These are phyloP conservation scores for Andricus quercusramuli DNA, from an alignment of 2,888 invertebrate species.

Conservation along the genomic window DNA sequence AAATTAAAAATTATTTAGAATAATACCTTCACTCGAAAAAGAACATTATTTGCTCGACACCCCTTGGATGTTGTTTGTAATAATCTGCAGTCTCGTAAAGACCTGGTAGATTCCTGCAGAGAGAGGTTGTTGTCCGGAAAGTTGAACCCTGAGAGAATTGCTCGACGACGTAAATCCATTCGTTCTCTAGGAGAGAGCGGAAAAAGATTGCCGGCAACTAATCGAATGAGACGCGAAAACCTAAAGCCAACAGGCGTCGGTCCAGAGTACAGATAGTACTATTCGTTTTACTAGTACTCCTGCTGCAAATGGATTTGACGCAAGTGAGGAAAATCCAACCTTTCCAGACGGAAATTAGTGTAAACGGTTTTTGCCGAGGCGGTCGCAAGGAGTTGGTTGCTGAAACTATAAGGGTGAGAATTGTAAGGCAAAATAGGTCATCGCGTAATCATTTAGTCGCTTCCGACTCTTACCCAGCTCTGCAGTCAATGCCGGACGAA, in stretches of 20 bases:
- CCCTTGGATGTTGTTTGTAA: background rate
- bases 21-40: too few relatives aligned
- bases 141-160: conserved; percentile 20
- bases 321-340: conserved; percentile 32
- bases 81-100: conserved; percentile 16
- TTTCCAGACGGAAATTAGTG: conserved; percentile 40
- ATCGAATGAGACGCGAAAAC: conserved; percentile 34
- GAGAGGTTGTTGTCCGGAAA: conserved; percentile 20
- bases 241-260: conserved; percentile 21
- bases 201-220: conserved; percentile 40
- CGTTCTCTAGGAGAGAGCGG: conserved; percentile 20
- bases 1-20: too few relatives aligned
- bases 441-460: conserved; percentile 39
- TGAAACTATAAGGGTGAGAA: conserved; percentile 25
- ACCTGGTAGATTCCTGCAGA: background rate
- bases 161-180: conserved; percentile 29
- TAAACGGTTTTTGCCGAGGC: conserved; percentile 24
- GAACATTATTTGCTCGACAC: background rate
- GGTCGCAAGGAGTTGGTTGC: background rate
- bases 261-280: conserved; percentile 5
- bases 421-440: conserved; percentile 36
- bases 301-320: conserved; percentile 5
- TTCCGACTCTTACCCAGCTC: conserved; percentile 35
- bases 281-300: background rate
- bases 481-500: conserved; percentile 25